Evolutionary conservation across 2,888 invertebrate species (phyloP), one percentile per base, ranked within the genome.

Genomic region (Bellardia pandia): DNA sequence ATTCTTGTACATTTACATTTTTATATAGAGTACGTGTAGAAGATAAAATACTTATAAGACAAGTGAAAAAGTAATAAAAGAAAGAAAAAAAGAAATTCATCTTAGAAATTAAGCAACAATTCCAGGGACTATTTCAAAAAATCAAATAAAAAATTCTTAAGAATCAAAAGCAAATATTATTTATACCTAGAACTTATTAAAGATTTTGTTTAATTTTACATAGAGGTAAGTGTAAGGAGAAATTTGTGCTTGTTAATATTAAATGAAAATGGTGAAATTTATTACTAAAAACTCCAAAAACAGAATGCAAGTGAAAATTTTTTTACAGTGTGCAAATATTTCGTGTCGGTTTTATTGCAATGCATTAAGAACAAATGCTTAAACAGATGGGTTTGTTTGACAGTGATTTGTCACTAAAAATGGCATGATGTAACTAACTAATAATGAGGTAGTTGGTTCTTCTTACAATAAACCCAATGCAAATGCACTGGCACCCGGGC

Each of bases 371-470:
- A 72, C 42, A 66, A 56, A 33, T 62, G 56, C 14, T 4, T n/a
- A 13, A n/a, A 30, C 72, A 62, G 30, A 23, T 23, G 23, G 42
- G 4, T 14, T 53, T 40, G 11, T n/a, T 14, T 30, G 16, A 16
- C 8, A 13, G 11, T n/a, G 58, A 45, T 40, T 71, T 45, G 42
- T 11, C 13, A 6, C 11, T 37, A 33, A 81, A 40, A 60, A 60
- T 51, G 76, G 45, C 51, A 83, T 86, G 86, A 86, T 86, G 84
- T 86, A 86, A 86, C 78, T 86, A 86, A 86, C 78, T 23, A 8
- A 74, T 11, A 13, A 51, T n/a, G 37, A 5, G 62, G 16, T 30
- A 16, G 53, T 8, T 48, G 51, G 14, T 37, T 37, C 37, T 37
- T 37, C 37, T 4, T 37, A 6, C 37, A 37, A 5, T 6, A 37